Evolutionary conservation across 1,140 invertebrate genomes (phyloP).

Genomic region (Apocrypta bakeri): DNA sequence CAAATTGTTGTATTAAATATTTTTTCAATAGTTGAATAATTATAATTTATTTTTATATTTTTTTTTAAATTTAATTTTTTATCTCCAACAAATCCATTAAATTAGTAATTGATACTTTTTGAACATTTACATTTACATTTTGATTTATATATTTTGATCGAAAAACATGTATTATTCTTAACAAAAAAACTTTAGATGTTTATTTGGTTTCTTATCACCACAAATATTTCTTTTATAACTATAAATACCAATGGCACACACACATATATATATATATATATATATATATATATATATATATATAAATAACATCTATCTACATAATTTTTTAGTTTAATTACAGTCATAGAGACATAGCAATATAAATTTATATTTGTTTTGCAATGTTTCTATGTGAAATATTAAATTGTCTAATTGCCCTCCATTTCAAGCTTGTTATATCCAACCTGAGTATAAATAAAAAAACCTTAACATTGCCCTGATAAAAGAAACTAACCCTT

Average conservation of each 20-base stretch:
- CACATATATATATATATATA: conserved; percentile 29
- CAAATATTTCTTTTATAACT: conserved; percentile 29
- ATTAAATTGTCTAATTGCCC: conserved; percentile 14
- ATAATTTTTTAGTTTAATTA: conserved; percentile 5
- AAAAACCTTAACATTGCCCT: not conserved
- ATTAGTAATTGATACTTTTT: conserved; percentile 1
- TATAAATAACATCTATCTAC: conserved; percentile 39
- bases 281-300: conserved; percentile 17
- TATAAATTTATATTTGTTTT: conserved; percentile 33
- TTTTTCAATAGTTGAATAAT: not conserved
- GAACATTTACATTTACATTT: conserved; percentile 21
- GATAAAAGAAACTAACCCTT: conserved; percentile 39
- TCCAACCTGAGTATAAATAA: not conserved
- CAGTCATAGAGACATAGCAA: not conserved
- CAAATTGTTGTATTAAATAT: not conserved
- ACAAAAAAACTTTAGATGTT: conserved; percentile 7
- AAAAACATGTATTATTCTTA: conserved; percentile 6
- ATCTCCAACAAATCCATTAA: not conserved
- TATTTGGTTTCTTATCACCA: conserved; percentile 38
- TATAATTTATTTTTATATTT: not conserved
- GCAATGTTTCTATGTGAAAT: not conserved
- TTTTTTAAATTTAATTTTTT: not conserved
- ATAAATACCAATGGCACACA: conserved; percentile 35
- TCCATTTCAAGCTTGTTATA: not conserved
- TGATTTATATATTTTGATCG: not conserved